Evolutionary conservation across 2,797 vertebrate species (phyloP), one percentile per base, ranked within the genome.

Genomic region (Melanogrammus aeglefinus): DNA sequence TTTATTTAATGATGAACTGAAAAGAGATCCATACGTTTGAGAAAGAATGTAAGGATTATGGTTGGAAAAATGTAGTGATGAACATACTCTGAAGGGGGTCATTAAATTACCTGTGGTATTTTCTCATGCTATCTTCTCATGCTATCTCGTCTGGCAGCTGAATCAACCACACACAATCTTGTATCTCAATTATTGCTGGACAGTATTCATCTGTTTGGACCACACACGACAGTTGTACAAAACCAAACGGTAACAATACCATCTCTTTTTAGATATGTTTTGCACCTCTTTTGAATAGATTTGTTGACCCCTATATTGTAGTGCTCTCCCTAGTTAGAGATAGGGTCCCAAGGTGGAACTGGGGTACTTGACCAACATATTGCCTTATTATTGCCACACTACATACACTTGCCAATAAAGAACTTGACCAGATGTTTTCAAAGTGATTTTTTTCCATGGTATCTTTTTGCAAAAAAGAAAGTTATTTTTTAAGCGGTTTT

Each of bases 381-480:
- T 6, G 71, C 80, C 81, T 88, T 85, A 80, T 36, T 79, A 80
- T 79, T 81, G 82, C 78, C 82, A 77, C 63, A 78, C 73, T 85
- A 82, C 78, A 82, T 74, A 71, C 80, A 71, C 79, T 85, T 71
- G 78, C 79, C 75, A 89, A 89, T 91, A 89, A 91, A 89, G 6
- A 76, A 74, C 79, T 51, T 57, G n/a, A 77, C 14, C 83, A 27
- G 63, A 27, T 69, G 4, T 69, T 69, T 69, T 69, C 10, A 0
- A 69, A 69, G n/a, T 27, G 4, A 29, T 27, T 9, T 4, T 12
- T 69, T 69, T 66, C 10, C 27, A 27, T 69, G 27, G 63, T 69
- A 27, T 27, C 1, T 69, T 63, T 63, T 44, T 24, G 57, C 21
- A n/a, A 63, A n/a, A n/a, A 24, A 2, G 8, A 10, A 13, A 10